Percentiles rank a stretch among this genome's conserved stretches.
Evolutionary conservation across 2,888 invertebrate species (phyloP).

Genomic region (Serrognathus titanus): DNA sequence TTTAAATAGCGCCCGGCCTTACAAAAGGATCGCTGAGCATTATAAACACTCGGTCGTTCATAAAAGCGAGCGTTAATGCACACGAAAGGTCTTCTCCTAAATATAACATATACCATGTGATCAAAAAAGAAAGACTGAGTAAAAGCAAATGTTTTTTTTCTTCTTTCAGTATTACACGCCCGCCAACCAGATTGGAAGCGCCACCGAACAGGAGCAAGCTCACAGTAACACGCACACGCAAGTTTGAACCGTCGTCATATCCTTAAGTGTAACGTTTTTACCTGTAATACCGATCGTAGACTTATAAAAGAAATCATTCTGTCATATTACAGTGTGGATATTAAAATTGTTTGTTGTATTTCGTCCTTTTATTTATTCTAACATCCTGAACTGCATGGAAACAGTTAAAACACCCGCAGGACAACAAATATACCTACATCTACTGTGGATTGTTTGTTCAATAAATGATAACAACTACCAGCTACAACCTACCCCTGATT

Average conservation of each 20-base stretch:
- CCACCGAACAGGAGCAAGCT: conserved; percentile 68
- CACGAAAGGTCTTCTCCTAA: conserved; percentile 17
- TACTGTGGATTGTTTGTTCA: too few relatives aligned
- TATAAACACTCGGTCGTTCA: conserved; percentile 33
- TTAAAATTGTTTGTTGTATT: conserved; percentile 35
- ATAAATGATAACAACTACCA: too few relatives aligned
- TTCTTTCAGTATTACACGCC: conserved; percentile 78
- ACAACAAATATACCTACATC: too few relatives aligned
- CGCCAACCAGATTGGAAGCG: conserved; percentile 70
- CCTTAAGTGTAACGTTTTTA: conserved; percentile 38
- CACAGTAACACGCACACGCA: conserved; percentile 85
- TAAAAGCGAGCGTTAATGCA: conserved; percentile 33
- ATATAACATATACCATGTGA: conserved; percentile 8
- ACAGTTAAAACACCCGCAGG: too few relatives aligned
- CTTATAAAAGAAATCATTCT: conserved; percentile 32
- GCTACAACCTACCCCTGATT: too few relatives aligned
- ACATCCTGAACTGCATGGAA: too few relatives aligned
- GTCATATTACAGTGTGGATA: conserved; percentile 38
- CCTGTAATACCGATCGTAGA: conserved; percentile 33
- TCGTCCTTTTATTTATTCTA: neutral
- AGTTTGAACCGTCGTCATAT: conserved; percentile 58
- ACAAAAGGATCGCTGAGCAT: conserved; percentile 28
- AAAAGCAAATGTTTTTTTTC: neutral
- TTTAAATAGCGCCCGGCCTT: conserved; percentile 26
- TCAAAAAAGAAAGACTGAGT: conserved; percentile 4